A percentile compares a stretch with the other conserved stretches of the same genome.
These are phyloP conservation scores for Zosterops borbonicus DNA, from an alignment of 2,113 vertebrate genomes.

Conservation along the genomic window DNA sequence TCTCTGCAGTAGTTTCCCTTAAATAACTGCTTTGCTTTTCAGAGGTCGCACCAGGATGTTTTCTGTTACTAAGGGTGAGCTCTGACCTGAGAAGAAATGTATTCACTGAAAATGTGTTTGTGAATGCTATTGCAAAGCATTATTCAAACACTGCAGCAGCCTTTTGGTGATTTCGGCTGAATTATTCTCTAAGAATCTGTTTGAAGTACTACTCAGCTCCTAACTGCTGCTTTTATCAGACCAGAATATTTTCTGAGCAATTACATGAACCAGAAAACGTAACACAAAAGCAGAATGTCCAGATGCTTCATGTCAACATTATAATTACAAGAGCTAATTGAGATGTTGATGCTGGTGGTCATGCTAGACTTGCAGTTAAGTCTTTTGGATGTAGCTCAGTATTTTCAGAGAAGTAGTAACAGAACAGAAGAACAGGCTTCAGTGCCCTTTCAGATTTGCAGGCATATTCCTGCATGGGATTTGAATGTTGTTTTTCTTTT, in stretches of 20 bases:
- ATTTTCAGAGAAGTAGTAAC: background rate
- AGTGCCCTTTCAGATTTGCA: background rate
- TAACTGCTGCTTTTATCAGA: background rate
- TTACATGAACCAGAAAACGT: background rate
- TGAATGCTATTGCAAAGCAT: background rate
- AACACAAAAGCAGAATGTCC: background rate
- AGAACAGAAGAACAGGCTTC: background rate
- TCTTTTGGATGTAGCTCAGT: background rate
- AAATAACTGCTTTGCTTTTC: background rate
- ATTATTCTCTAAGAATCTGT: background rate
- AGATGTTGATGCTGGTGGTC: background rate
- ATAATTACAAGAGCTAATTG: background rate
- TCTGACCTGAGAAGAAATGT: background rate
- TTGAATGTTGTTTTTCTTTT: background rate
- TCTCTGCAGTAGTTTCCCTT: background rate
- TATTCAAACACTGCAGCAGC: background rate
- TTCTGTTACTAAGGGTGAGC: background rate
- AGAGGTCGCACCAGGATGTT: background rate
- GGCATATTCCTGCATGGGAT: background rate
- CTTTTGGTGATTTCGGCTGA: background rate
- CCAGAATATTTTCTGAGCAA: background rate
- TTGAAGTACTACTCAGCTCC: background rate
- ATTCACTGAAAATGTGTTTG: background rate
- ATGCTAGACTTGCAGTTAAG: background rate
- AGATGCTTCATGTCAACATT: background rate